Base-by-base conservation (phyloP, 1,140 invertebrate species). In the Idris sp. region DNA sequence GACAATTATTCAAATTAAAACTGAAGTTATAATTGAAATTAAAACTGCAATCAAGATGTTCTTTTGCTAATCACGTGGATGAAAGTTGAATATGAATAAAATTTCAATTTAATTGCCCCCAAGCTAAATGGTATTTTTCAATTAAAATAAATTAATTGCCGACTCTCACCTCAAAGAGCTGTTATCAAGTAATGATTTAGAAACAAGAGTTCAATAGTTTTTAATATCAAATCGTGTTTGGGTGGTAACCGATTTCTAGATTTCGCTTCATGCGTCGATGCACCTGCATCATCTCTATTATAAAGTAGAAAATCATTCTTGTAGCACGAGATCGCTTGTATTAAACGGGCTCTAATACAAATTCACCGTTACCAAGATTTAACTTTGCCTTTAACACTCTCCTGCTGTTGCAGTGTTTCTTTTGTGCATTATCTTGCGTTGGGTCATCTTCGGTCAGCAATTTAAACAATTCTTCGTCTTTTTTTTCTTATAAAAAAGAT, bases 191-290 rank as follows among this genome's bases (percentile, higher is more conserved):
- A 40, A 14, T 28, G 40, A 35, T 28, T 33, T 36, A 33, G 13
- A 62, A 62, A 43, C n/a, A n/a, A n/a, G n/a, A 44, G 40, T 67
- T 53, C 62, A 58, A 41, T 49, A 26, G 41, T 68, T 56, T 41
- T 18, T 36, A 26, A 25, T 22, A 16, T 36, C 33, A 28, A 44
- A n/a, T n/a, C 38, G 36, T 13, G 10, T 19, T 28, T 25, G 15
- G 62, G 14, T 54, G 64, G 43, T 40, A 49, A 41, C 31, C 33
- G 40, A 40, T 56, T 58, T 49, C 64, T 68, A 56, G 44, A 59
- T 43, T 51, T 51, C 36, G 64, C 30, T 43, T 49, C 44, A 48
- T 51, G 43, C 51, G 48, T 13, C 49, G 62, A 38, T 67, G 49
- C 51, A 67, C 19, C 49, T 41, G 35, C 33, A 41, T 31, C 28